Base-by-base conservation (phyloP, 2,113 vertebrate species). In the Lycaon pictus region DNA sequence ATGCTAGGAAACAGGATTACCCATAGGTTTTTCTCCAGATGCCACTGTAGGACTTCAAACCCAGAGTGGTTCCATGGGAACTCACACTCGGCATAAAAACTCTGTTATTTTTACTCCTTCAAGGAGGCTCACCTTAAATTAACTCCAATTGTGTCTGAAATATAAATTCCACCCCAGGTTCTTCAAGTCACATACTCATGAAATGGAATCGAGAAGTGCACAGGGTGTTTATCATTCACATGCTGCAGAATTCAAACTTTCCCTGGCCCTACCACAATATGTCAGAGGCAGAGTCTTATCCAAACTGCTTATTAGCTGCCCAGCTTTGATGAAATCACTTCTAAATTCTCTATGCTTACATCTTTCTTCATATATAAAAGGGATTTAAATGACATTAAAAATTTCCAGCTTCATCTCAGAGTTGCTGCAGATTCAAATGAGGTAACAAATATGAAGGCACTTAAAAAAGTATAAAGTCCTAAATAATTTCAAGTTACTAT, bases 131-230 rank as follows among this genome's bases (percentile, higher is more conserved):
- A 93, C 93, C 97, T 98, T 94, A 97, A 96, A 97, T 97, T 97
- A 97, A 93, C 92, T 98, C 72, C 72, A 95, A 97, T 95, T 93
- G 92, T 80, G 37, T 93, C 92, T 98, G 95, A 98, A 97, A 96
- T 97, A 93, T 80, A 96, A 85, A 96, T 87, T 35, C 55, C 79
- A 95, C 86, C 79, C 32, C 56, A 92, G 83, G 32, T 95, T 95
- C 86, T 97, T 97, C 97, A 93, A 97, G 65, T 96, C 96, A 95
- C 93, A 93, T 82, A 71, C 74, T 80, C 93, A 93, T 56, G 53
- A 96, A 89, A 74, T 79, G 35, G 60, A 89, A 81, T 58, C 79
- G 67, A 96, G 93, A 96, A 92, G 91, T 23, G 74, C 60, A 82
- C 51, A 79, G 82, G 76, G 32, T 83, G 86, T 90, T 95, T 65